Base-by-base conservation (phyloP, 2,888 invertebrate species). In the Mesorhabditis sp. region DNA sequence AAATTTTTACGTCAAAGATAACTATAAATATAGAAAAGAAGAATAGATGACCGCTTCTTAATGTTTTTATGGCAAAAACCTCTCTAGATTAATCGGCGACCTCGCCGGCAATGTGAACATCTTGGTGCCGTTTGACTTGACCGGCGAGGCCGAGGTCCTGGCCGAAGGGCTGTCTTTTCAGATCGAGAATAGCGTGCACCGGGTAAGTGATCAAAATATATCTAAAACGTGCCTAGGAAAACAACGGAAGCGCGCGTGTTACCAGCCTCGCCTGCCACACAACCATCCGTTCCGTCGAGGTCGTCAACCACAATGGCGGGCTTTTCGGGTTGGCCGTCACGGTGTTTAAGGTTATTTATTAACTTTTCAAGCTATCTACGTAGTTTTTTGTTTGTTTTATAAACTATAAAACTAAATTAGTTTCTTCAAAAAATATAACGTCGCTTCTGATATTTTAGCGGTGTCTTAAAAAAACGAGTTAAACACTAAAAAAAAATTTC, bases 241-340 rank as follows among this genome's bases (percentile, higher is more conserved):
- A 64, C 13, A 77, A 79, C 45, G 79, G 79, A 6, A 74, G 76
- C 6, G 77, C 74, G 6, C 74, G 74, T 64, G 74, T 78, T 62
- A 74, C 73, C 4, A 72, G 77, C 2, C 69, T 78, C 2, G 72
- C 76, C 4, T 79, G 79, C 65, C 44, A 68, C 10, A 74, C 79
- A 10, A 76, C 74, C 7, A 79, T 79, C 50, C 68, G 76, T 2
- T 70, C 70, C 50, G 76, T 79, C 4, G 71, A 76, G 7, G 79
- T 81, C 7, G 76, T 74, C 28, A 80, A 80, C 68, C 81, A 81
- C 71, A 81, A 81, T 65, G 81, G 81, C 13, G 81, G 81, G 6
- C 74, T 81, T 7, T 80, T 80, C 67, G 79, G 81, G 7, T 68
- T 81, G 6, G 81, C 81, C 3, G 77, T 81, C 5, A 73, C 74